Base-by-base conservation (phyloP, 2,797 vertebrate species). In the Sebastes reedi region DNA sequence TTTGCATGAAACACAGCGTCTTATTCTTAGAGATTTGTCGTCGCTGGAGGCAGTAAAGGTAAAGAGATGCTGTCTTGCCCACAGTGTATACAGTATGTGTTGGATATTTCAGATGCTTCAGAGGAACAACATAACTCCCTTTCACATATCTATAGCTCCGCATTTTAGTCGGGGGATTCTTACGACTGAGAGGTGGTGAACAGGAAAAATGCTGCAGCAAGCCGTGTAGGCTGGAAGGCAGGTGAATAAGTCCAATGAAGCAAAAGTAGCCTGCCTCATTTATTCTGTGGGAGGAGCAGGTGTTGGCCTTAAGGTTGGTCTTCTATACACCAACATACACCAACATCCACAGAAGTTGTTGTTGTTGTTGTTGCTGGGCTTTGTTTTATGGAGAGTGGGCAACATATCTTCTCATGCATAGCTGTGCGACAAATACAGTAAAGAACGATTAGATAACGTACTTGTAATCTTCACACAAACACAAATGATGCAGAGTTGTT, bases 81-180 rank as follows among this genome's bases (percentile, higher is more conserved):
- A 13, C 30, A 36, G 6, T 77, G 58, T 85, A 88, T 62, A 77
- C 39, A 79, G 9, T 25, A 69, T 56, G 18, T 60, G 30, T 22
- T 80, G 39, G 34, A 67, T 82, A 13, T 79, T 79, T 83, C 29
- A 79, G 69, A 71, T 72, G 74, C 81, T 67, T 77, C 59, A 60
- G 73, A 67, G 27, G 34, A 80, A 42, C 36, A 18, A 69, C 61
- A 69, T 76, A 24, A 74, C 66, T 72, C 22, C 4, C 39, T 69
- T 30, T 62, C 56, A 81, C 22, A 79, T 24, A 71, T 69, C 58
- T 39, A 52, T 39, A 1, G 54, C 11, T 77, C 16, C 12, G 8
- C 14, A 6, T 75, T 78, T 61, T 29, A 60, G 66, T 81, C 7
- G 4, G 67, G 11, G 58, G 16, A 46, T 72, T 84, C 16, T 22